phyloP scores from a whole-genome alignment of 2,888 invertebrate species.

The Xylota sylvarum region DNA sequence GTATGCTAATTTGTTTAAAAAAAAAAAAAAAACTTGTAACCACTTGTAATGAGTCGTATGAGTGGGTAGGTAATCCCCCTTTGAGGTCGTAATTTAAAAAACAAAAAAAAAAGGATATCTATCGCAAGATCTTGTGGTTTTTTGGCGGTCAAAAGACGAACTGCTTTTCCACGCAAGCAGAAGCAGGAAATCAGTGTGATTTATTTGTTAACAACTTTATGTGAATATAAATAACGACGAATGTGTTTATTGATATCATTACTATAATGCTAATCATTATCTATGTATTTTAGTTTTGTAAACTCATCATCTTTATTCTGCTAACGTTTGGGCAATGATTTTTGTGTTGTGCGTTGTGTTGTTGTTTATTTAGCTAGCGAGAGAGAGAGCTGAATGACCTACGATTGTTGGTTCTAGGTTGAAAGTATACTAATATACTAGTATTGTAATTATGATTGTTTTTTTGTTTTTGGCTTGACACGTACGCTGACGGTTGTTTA shows the following conservation, averaged over 20 bases:
- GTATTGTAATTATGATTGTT: constrained; percentile 37
- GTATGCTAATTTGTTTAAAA: constrained; percentile 53
- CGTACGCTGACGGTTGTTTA: constrained; percentile 24
- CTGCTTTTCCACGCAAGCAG: constrained; percentile 16
- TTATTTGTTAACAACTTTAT: constrained; percentile 61
- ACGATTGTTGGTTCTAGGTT: constrained; percentile 63
- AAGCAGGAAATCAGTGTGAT: constrained; percentile 53
- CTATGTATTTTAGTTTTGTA: constrained; percentile 36
- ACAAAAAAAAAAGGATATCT: constrained; percentile 38
- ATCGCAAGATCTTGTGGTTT: constrained; percentile 19
- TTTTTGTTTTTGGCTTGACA: constrained; percentile 22
- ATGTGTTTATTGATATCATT: constrained; percentile 68
- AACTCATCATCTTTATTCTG: constrained; percentile 34
- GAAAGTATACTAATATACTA: constrained; percentile 42
- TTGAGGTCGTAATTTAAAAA: constrained; percentile 37
- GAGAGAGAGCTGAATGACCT: constrained; percentile 68
- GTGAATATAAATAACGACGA: constrained; percentile 58
- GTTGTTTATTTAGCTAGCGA: constrained; percentile 3
- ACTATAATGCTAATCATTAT: constrained; percentile 59
- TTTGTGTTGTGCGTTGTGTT: constrained; percentile 5
- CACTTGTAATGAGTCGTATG: neutral
- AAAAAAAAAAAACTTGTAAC: constrained; percentile 15
- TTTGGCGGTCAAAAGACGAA: constrained; percentile 22
- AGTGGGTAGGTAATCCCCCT: constrained; percentile 21
- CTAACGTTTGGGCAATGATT: constrained; percentile 46